Evolutionary conservation across 2,113 vertebrate genomes (phyloP), one percentile per base, ranked within the genome.

Genomic region (Anoura caudifer): DNA sequence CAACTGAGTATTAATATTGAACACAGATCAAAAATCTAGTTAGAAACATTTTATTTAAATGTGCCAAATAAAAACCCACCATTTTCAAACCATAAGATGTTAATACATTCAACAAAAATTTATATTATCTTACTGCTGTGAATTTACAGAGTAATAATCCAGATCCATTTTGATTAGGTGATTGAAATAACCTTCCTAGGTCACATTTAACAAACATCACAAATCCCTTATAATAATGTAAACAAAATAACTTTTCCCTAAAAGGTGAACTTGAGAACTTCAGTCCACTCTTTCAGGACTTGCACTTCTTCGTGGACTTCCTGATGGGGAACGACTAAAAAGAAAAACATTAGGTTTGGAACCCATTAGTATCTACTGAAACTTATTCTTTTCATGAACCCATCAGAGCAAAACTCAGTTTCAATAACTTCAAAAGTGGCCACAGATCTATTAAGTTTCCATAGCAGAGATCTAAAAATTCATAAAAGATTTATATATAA

Each of bases 31-130:
- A 95, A 96, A 85, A 95, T 98, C 98, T 98, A 98, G 97, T 98
- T 99, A 98, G 98, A 99, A 99, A 98, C 98, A 98, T 98, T 98
- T 99, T 99, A 99, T 99, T 99, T 98, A 98, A 99, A 98, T 98
- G 98, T 99, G 98, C 98, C 98, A 97, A 98, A 99, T 98, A 99
- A 99, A 98, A 98, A 97, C 98, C 98, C 98, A 98, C 59, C 96
- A 97, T 98, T 98, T 98, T 98, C 94, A 80, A 98, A 98, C 98
- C 97, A 98, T 97, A 98, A 96, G 98, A 98, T 98, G 98, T 98
- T 98, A 98, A 98, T 98, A 98, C 97, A 98, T 98, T 98, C 98
- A 98, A 98, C 98, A 98, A 98, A 98, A 98, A 98, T 97, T 97
- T 98, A 97, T 96, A 98, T 98, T 98, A 98, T 98, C 98, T 99